Percentiles rank a stretch among this genome's conserved stretches.
Conservation (phyloP, 2,797 vertebrate species). For the Sorex maritimensis region DNA sequence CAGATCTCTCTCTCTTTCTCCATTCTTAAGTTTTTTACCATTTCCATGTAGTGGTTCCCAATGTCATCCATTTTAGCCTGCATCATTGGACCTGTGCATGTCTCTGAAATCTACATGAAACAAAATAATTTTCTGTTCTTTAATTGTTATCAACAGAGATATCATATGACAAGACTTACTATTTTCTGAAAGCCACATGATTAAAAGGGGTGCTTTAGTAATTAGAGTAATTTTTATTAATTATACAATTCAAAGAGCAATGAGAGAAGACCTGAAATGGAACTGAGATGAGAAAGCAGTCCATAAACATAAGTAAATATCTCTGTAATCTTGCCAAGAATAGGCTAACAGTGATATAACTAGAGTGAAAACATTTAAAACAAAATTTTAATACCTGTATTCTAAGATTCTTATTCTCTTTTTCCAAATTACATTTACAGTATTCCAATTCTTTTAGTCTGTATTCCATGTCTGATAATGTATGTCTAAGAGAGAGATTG, state of each 20-base stretch:
- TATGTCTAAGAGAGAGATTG: slow-evolving; percentile 90
- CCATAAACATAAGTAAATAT: not conserved
- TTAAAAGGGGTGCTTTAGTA: slow-evolving; percentile 68
- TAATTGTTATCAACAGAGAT: slow-evolving; percentile 43
- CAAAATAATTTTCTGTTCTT: slow-evolving; percentile 63
- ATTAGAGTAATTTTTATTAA: slow-evolving; percentile 36
- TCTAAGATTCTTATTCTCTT: slow-evolving; percentile 95
- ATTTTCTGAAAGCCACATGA: slow-evolving; percentile 26
- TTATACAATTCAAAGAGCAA: not conserved
- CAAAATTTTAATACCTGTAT: slow-evolving; percentile 92
- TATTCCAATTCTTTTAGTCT: slow-evolving; percentile 95
- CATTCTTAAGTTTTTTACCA: slow-evolving; percentile 92
- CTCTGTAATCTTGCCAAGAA: not conserved
- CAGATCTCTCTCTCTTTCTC: slow-evolving; percentile 96
- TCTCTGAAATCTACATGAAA: slow-evolving; percentile 90
- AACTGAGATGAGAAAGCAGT: slow-evolving; percentile 50
- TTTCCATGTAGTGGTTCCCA: slow-evolving; percentile 94
- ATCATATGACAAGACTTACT: slow-evolving; percentile 40
- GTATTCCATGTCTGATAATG: slow-evolving; percentile 93
- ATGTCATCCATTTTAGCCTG: slow-evolving; percentile 95
- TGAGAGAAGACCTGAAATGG: slow-evolving; percentile 35
- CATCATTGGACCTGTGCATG: slow-evolving; percentile 89
- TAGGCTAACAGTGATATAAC: slow-evolving; percentile 26
- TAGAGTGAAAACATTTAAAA: slow-evolving; percentile 45
- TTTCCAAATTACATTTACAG: slow-evolving; percentile 93